A percentile compares a stretch with the other conserved stretches of the same genome.
phyloP scores from a whole-genome alignment of 2,888 invertebrate species.

The Anarsia innoxiella region DNA sequence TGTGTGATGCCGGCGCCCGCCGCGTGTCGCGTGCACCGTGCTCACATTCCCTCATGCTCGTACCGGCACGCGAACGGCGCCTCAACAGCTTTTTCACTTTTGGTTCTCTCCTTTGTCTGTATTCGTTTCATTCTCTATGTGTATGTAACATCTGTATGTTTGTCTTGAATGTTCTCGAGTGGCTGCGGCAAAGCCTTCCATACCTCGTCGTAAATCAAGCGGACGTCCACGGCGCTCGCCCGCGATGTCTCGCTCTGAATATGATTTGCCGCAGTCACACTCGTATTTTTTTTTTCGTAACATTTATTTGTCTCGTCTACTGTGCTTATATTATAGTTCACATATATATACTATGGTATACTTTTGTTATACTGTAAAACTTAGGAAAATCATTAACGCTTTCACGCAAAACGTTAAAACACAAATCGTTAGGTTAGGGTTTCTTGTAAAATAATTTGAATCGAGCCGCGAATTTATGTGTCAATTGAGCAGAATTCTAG shows the following conservation, averaged over 20 bases:
- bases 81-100: slow-evolving; percentile 69
- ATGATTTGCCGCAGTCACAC: slow-evolving; percentile 65
- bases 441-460: slow-evolving; percentile 60
- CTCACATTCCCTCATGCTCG: too few species aligned
- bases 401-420: slow-evolving; percentile 73
- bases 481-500: slow-evolving; percentile 69
- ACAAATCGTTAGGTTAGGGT: slow-evolving; percentile 69
- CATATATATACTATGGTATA: slow-evolving; percentile 65
- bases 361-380: slow-evolving; percentile 65
- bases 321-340: slow-evolving; percentile 71
- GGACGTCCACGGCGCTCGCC: slow-evolving; percentile 28
- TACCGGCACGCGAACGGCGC: slow-evolving; percentile 59
- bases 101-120: slow-evolving; percentile 72
- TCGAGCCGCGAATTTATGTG: slow-evolving; percentile 62
- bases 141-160: slow-evolving; percentile 77
- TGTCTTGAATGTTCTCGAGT: slow-evolving; percentile 70
- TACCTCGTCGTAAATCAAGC: slow-evolving; percentile 34
- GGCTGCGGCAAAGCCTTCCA: slow-evolving; percentile 58
- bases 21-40: too few species aligned
- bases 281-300: slow-evolving; percentile 58
- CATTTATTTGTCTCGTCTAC: slow-evolving; percentile 74
- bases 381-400: slow-evolving; percentile 76
- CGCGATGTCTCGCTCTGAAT: slow-evolving; percentile 28
- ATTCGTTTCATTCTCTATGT: slow-evolving; percentile 76
- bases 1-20: slow-evolving; percentile 68